Evolutionary conservation across 2,113 vertebrate species (phyloP).

Genomic region (Recurvirostra avosetta): DNA sequence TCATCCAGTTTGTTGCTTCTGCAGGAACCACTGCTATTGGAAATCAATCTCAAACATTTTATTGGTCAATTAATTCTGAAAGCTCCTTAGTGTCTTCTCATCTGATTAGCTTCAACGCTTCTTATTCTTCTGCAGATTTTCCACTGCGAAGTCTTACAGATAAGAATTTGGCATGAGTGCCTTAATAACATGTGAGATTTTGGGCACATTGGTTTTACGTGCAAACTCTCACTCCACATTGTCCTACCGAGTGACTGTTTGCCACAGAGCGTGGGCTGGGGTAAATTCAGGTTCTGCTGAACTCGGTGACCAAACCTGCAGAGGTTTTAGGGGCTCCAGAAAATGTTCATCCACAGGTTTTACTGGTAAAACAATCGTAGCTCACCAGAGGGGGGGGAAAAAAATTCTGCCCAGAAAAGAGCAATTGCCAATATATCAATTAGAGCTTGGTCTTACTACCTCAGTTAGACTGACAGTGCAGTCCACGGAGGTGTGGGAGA

Average conservation of each 20-base stretch:
- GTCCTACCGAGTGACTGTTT: neutral
- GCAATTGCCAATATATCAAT: accelerated
- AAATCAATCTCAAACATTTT: neutral
- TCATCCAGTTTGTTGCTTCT: neutral
- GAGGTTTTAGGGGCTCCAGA: neutral
- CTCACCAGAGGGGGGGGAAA: neutral
- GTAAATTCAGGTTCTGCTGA: neutral
- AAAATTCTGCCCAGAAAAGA: neutral
- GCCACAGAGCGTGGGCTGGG: neutral
- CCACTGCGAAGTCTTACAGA: neutral
- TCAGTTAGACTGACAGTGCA: accelerated
- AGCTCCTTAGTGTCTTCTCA: neutral
- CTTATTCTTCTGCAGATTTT: neutral
- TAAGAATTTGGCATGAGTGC: neutral
- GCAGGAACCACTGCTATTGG: neutral
- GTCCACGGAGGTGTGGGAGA: accelerated
- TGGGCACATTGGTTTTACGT: accelerated
- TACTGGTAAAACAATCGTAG: accelerated
- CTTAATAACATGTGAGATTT: neutral
- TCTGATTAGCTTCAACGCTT: neutral
- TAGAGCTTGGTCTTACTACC: neutral
- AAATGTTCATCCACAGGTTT: neutral
- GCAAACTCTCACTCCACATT: neutral
- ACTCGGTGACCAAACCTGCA: neutral
- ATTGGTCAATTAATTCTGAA: neutral